Evolutionary conservation across 2,113 vertebrate genomes (phyloP).

Genomic region (Glaucidium brasilianum): DNA sequence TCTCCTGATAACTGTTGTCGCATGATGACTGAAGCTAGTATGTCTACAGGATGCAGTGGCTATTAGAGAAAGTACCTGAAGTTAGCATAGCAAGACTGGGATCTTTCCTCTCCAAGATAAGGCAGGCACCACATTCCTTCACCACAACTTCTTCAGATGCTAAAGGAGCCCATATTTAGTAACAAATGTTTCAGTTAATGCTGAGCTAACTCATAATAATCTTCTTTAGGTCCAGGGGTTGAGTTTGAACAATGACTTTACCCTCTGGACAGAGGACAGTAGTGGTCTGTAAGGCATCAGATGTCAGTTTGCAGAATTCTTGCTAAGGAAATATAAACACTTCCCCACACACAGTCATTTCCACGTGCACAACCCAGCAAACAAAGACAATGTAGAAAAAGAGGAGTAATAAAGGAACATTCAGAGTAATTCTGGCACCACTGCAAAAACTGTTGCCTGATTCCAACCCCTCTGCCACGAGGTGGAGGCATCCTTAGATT

Average conservation of each 20-base stretch:
- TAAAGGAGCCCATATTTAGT: neutral
- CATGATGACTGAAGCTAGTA: neutral
- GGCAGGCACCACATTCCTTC: neutral
- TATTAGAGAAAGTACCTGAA: neutral
- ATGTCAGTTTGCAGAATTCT: neutral
- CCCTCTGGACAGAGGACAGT: neutral
- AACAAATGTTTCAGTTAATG: neutral
- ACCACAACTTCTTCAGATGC: neutral
- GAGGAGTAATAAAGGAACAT: neutral
- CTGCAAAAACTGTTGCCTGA: neutral
- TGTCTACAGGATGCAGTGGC: neutral
- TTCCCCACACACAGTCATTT: neutral
- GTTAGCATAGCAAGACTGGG: neutral
- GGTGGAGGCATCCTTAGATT: neutral
- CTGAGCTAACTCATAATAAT: neutral
- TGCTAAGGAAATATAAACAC: neutral
- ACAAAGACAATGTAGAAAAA: neutral
- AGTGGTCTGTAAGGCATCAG: neutral
- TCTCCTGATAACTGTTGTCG: neutral
- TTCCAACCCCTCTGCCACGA: neutral
- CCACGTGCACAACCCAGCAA: neutral
- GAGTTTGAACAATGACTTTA: neutral
- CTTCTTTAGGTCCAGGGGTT: neutral
- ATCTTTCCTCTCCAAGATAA: neutral
- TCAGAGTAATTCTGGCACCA: neutral